A percentile compares a stretch with the other conserved stretches of the same genome.
These are phyloP conservation scores for Leptinotarsa defecta DNA, from an alignment of 1,140 invertebrate genomes.

Conservation along the genomic window DNA sequence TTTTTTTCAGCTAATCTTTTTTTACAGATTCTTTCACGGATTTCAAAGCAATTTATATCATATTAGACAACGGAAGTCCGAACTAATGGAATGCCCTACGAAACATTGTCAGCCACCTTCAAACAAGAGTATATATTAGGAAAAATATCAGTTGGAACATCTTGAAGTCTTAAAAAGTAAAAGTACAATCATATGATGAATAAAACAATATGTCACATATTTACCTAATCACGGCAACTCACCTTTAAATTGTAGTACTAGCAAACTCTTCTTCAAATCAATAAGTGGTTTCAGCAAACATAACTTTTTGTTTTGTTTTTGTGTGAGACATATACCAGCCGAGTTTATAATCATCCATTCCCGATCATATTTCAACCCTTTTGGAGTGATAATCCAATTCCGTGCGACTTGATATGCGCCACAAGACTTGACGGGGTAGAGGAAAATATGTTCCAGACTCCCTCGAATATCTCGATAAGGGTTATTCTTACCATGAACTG, in stretches of 20 bases:
- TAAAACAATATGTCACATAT: not conserved
- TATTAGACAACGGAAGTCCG: no score
- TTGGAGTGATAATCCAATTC: conserved; percentile 73
- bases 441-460: conserved; percentile 68
- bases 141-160: no score
- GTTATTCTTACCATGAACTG: no score
- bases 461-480: not conserved
- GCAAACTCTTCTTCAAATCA: conserved; percentile 63
- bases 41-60: no score
- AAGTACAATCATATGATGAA: no score
- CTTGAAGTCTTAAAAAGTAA: no score
- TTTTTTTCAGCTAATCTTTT: no score
- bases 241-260: conserved; percentile 75
- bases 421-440: conserved; percentile 96
- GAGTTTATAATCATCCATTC: conserved; percentile 89
- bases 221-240: not conserved
- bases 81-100: no score
- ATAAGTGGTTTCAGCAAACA: conserved; percentile 81
- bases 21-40: no score
- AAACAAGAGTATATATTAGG: no score
- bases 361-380: conserved; percentile 86
- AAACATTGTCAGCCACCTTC: no score
- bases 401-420: conserved; percentile 70
- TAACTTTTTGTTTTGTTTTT: conserved; percentile 81
- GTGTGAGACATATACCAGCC: conserved; percentile 80